phyloP scores from a whole-genome alignment of 1,140 invertebrate species.

The Glomeris maerens region DNA sequence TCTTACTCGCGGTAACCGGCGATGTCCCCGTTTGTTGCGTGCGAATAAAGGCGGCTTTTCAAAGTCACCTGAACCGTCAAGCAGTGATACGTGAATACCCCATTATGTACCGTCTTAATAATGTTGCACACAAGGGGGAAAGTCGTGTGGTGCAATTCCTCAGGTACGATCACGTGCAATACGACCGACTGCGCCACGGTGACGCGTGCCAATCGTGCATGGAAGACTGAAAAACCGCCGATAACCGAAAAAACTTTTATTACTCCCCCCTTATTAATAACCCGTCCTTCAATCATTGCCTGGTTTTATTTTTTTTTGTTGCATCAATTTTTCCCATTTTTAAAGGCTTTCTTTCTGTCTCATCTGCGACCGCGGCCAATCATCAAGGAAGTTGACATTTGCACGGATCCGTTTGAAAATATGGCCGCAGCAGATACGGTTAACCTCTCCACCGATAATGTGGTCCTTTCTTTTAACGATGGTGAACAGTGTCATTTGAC shows the following conservation, averaged over 20 bases:
- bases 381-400: no score
- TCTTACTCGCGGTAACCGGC: background rate
- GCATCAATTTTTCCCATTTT: no score
- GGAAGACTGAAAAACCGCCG: conserved; percentile 5
- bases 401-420: no score
- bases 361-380: no score
- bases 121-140: conserved; percentile 2
- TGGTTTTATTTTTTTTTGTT: no score
- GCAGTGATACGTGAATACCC: conserved; percentile 10
- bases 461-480: background rate
- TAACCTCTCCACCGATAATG: no score
- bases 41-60: conserved; percentile 3
- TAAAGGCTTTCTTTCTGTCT: no score
- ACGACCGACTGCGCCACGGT: conserved; percentile 7
- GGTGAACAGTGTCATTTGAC: no score
- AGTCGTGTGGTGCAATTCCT: conserved; percentile 7
- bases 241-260: no score
- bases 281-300: no score
- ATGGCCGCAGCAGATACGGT: no score
- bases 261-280: no score
- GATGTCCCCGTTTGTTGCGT: background rate
- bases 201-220: conserved; percentile 9
- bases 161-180: conserved; percentile 10
- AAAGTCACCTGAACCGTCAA: conserved; percentile 5
- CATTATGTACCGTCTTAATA: conserved; percentile 10